A percentile compares a stretch with the other conserved stretches of the same genome.
Conservation (phyloP, 2,888 invertebrate species). For the Drosophila anomalata region DNA sequence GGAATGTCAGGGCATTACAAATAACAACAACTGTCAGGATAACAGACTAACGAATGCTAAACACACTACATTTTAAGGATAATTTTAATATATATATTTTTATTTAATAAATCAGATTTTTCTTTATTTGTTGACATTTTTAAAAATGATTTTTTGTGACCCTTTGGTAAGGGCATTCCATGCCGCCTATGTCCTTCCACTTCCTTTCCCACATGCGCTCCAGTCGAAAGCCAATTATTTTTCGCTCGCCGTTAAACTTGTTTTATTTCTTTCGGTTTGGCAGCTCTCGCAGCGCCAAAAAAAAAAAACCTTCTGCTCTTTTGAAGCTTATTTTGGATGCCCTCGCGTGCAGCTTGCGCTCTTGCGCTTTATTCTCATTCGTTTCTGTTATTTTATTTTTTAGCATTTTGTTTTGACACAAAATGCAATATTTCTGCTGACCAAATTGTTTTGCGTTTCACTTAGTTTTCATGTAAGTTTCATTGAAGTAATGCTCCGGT, state of each 20-base stretch:
- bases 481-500: slow-evolving; percentile 15
- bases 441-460: slow-evolving; percentile 14
- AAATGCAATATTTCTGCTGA: slow-evolving; percentile 30
- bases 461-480: slow-evolving; percentile 6
- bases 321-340: background rate
- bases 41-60: slow-evolving; percentile 22
- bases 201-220: slow-evolving; percentile 19
- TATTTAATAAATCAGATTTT: background rate
- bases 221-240: slow-evolving; percentile 17
- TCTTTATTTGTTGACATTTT: background rate
- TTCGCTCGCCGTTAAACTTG: slow-evolving; percentile 4
- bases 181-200: background rate
- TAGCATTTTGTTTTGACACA: slow-evolving; percentile 63
- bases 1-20: slow-evolving; percentile 55
- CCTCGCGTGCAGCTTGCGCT: background rate
- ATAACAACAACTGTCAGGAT: slow-evolving; percentile 57
- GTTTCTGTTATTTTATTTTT: slow-evolving; percentile 36
- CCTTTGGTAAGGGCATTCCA: background rate
- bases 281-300: background rate
- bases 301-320: slow-evolving; percentile 8
- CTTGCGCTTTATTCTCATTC: slow-evolving; percentile 20
- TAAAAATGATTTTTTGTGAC: background rate
- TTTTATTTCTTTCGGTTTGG: slow-evolving; percentile 19
- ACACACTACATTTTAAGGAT: slow-evolving; percentile 34
- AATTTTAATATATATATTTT: background rate